These are phyloP conservation scores for Liasis olivaceus DNA, from an alignment of 2,797 vertebrate genomes.

Conservation along the genomic window DNA sequence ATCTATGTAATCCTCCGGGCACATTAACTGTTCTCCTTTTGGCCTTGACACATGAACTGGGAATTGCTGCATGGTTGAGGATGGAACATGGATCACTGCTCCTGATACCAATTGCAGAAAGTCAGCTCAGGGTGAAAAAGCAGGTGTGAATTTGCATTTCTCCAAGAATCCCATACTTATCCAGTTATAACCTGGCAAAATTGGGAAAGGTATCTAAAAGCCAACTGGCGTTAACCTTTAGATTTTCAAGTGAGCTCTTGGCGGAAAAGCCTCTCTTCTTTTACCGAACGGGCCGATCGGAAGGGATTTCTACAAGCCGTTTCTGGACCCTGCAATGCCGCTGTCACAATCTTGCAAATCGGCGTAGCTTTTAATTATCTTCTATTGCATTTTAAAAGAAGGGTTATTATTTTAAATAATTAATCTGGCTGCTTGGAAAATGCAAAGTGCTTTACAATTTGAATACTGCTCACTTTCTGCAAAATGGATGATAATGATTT, in stretches of 20 bases:
- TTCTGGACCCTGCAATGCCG: background rate
- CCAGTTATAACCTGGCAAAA: background rate
- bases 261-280: no score
- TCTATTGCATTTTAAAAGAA: constrained; percentile 22
- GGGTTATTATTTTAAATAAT: constrained; percentile 18
- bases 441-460: constrained; percentile 24
- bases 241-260: background rate
- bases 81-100: background rate
- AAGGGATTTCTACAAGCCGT: background rate
- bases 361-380: constrained; percentile 23
- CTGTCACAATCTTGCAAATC: constrained; percentile 5
- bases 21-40: background rate
- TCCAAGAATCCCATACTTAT: background rate
- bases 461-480: constrained; percentile 18
- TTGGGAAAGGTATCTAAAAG: background rate
- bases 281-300: background rate
- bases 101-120: background rate
- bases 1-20: background rate
- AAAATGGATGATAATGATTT: background rate
- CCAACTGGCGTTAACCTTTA: background rate
- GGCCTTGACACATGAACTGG: background rate
- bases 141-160: background rate
- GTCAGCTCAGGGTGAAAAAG: background rate
- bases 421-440: constrained; percentile 19
- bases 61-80: background rate